Evolutionary conservation across 2,113 vertebrate species (phyloP).

Genomic region (Pterocles burchelli): DNA sequence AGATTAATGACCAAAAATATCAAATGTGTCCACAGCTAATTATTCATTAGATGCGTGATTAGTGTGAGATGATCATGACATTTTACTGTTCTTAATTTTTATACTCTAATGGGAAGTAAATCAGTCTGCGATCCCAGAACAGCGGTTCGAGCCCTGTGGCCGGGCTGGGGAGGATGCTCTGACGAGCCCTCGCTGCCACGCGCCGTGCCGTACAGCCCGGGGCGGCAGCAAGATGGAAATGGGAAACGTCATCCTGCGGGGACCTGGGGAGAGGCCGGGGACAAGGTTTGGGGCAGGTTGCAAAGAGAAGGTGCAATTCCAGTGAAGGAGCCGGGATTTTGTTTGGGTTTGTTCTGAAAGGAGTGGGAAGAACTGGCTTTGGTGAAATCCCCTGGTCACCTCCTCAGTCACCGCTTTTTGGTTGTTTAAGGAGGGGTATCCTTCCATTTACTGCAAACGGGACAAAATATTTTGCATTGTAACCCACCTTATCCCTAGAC

Average conservation of each 20-base stretch:
- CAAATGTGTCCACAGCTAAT: constrained; percentile 92
- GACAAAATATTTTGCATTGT: neutral
- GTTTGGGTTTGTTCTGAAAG: neutral
- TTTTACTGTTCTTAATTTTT: constrained; percentile 88
- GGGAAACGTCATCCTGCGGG: neutral
- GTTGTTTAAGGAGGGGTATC: neutral
- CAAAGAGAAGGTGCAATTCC: neutral
- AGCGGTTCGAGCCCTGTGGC: neutral
- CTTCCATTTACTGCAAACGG: neutral
- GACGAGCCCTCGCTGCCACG: accelerated
- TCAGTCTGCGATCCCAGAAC: constrained; percentile 26
- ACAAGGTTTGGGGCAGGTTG: neutral
- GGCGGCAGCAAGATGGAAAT: neutral
- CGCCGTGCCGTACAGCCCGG: accelerated
- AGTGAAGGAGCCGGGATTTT: neutral
- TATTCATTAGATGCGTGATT: constrained; percentile 96
- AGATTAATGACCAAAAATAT: constrained; percentile 95
- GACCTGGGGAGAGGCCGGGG: neutral
- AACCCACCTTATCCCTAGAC: neutral
- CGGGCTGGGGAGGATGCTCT: neutral
- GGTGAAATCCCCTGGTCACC: neutral
- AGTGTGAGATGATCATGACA: constrained; percentile 88
- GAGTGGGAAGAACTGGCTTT: neutral
- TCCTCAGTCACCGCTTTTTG: neutral
- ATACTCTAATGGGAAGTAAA: constrained; percentile 68